Conservation (phyloP, 2,113 vertebrate species). For the Sander lucioperca region DNA sequence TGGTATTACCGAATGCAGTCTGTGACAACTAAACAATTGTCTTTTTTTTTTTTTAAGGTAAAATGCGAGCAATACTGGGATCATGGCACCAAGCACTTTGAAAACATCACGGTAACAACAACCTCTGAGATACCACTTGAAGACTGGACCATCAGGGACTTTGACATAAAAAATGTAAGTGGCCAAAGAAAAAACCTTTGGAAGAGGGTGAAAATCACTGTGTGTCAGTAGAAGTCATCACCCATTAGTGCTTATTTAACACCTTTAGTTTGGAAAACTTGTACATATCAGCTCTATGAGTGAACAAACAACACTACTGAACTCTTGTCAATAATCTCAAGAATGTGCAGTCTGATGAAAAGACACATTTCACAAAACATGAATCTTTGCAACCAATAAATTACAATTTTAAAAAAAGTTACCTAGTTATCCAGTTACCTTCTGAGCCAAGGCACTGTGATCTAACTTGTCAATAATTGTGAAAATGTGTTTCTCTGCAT, state of each 20-base stretch:
- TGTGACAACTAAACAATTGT: background rate
- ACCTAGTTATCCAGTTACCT: too few relatives aligned
- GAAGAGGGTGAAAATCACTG: background rate
- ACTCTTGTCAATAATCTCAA: background rate
- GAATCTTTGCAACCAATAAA: background rate
- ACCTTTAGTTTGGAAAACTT: background rate
- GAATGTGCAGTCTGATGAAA: background rate
- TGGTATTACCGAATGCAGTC: background rate
- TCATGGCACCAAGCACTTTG: conserved; percentile 82
- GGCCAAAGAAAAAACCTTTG: background rate
- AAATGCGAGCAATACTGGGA: conserved; percentile 98
- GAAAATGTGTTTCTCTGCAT: background rate
- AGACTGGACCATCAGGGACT: conserved; percentile 96
- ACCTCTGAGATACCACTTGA: conserved; percentile 88
- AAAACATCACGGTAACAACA: conserved; percentile 87
- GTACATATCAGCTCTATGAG: background rate
- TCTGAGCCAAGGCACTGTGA: background rate
- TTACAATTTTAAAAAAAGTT: background rate
- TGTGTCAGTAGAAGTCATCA: background rate
- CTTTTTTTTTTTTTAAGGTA: conserved; percentile 80
- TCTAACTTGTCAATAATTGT: background rate
- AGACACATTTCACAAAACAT: background rate
- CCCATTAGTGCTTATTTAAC: background rate
- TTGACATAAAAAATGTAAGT: conserved; percentile 91
- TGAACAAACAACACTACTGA: background rate